Evolutionary conservation across 1,140 invertebrate species (phyloP).

Genomic region (Heliconius nattereri): DNA sequence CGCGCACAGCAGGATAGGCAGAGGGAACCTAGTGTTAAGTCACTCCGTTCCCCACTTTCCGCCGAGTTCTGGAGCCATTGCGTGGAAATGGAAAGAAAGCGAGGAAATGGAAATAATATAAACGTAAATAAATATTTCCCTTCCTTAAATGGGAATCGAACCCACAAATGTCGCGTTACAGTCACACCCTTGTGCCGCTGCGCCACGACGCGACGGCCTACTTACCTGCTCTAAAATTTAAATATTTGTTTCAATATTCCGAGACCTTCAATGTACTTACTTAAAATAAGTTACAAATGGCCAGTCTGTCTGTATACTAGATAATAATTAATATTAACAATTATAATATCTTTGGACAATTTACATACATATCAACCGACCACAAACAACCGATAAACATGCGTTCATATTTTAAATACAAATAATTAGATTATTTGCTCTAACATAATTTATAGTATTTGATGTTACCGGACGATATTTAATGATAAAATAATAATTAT

Average conservation of each 20-base stretch:
- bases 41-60: too few species aligned
- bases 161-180: too few species aligned
- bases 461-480: neutral
- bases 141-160: too few species aligned
- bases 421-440: neutral
- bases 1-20: too few species aligned
- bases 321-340: neutral
- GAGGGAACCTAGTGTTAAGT: too few species aligned
- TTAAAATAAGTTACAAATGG: neutral
- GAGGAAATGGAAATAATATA: too few species aligned
- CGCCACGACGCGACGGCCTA: too few species aligned
- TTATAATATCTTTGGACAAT: neutral
- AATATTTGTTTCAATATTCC: neutral
- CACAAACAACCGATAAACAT: slow-evolving; percentile 1
- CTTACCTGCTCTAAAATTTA: neutral
- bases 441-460: neutral
- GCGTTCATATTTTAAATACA: neutral
- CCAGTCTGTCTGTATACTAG: neutral
- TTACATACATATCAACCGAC: neutral
- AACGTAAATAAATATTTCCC: too few species aligned
- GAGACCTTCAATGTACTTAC: too few species aligned
- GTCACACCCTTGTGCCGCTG: too few species aligned
- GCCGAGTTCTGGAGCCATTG: too few species aligned
- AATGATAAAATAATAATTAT: neutral
- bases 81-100: too few species aligned